Evolutionary conservation across 2,113 vertebrate genomes (phyloP).

Genomic region (Leptocoma aspasia): DNA sequence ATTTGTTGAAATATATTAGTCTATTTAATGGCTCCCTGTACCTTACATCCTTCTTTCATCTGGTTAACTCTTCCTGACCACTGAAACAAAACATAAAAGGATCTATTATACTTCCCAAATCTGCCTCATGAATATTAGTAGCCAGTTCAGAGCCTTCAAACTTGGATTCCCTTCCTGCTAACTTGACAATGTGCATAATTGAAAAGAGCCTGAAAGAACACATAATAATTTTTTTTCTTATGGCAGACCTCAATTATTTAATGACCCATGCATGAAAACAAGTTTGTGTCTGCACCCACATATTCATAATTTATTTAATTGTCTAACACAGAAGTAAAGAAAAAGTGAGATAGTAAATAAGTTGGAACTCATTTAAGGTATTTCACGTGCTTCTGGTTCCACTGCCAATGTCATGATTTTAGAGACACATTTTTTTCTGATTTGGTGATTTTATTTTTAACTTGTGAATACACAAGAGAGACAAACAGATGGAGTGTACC

Average conservation of each 20-base stretch:
- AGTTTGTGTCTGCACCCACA: background rate
- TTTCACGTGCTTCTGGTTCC: background rate
- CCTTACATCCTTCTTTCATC: background rate
- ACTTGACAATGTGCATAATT: background rate
- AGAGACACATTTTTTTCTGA: background rate
- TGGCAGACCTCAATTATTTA: background rate
- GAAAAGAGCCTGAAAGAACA: background rate
- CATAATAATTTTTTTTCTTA: background rate
- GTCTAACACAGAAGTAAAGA: background rate
- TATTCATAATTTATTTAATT: background rate
- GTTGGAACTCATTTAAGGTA: background rate
- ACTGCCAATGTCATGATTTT: background rate
- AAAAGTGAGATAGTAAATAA: background rate
- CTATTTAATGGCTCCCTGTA: background rate
- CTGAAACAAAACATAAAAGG: background rate
- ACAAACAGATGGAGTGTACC: background rate
- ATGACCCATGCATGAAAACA: background rate
- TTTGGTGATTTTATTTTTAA: background rate
- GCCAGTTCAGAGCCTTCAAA: background rate
- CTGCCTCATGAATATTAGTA: background rate
- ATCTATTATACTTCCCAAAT: background rate
- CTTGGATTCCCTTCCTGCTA: background rate
- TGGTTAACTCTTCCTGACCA: background rate
- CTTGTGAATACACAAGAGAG: background rate
- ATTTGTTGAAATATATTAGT: background rate